Evolutionary conservation across 1,140 invertebrate genomes (phyloP).

Genomic region (Aleiodes sp.): DNA sequence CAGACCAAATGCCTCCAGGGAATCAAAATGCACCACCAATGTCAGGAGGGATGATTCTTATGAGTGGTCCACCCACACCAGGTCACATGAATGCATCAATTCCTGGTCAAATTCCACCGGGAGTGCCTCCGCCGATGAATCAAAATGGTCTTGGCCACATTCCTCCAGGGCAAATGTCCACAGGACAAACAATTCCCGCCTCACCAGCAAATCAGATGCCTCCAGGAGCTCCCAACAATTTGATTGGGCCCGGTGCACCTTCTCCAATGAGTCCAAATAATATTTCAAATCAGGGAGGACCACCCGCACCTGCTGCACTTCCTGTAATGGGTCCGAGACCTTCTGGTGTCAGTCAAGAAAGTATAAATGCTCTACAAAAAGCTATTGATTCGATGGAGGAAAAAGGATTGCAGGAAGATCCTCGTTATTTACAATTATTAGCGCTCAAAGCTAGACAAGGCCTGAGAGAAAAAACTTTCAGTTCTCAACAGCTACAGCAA

Average conservation of each 20-base stretch:
- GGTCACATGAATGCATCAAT: conserved; percentile 18
- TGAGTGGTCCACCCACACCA: conserved; percentile 33
- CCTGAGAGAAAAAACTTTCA: conserved; percentile 71
- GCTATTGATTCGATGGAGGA: conserved; percentile 92
- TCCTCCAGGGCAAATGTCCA: too few relatives aligned
- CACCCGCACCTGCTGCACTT: conserved; percentile 26
- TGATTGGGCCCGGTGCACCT: background rate
- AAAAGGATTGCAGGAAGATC: too few relatives aligned
- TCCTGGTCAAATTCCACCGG: conserved; percentile 33
- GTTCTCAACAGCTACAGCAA: conserved; percentile 80
- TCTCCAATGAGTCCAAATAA: too few relatives aligned
- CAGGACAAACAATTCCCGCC: too few relatives aligned
- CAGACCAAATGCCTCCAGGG: conserved; percentile 42
- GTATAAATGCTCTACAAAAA: conserved; percentile 82
- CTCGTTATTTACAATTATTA: conserved; percentile 85
- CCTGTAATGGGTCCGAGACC: conserved; percentile 40
- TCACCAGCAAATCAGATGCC: conserved; percentile 42
- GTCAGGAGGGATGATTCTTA: conserved; percentile 18
- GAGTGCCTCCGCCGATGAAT: conserved; percentile 41
- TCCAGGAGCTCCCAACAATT: too few relatives aligned
- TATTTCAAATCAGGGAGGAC: too few relatives aligned
- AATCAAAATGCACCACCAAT: conserved; percentile 19
- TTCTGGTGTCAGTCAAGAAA: conserved; percentile 71
- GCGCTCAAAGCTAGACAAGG: conserved; percentile 80
- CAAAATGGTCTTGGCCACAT: conserved; percentile 38